Evolutionary conservation across 1,140 invertebrate genomes (phyloP), one percentile per base, ranked within the genome.

Genomic region (Micrasema longulum): DNA sequence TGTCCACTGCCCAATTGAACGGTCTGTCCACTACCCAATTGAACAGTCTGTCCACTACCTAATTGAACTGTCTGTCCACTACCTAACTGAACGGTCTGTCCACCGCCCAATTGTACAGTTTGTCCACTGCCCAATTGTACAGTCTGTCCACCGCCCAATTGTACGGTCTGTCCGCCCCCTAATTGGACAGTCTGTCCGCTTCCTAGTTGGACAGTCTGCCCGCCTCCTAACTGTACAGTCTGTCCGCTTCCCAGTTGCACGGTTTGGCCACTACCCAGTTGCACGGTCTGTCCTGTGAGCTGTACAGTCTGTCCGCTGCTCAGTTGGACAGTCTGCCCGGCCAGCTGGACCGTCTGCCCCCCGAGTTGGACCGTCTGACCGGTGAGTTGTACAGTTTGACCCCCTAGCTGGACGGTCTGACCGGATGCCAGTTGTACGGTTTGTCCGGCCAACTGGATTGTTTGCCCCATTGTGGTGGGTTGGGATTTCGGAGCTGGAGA

Each of bases 61-160:
- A 85, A 1, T 84, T 87, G 12, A 84, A 87, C 74, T 1, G 84
- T 85, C 55, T 75, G 74, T 16, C 74, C 69, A 35, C 45, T 69
- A 6, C 66, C 63, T 84, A 84, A 82, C 23, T 85, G 83, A 0
- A 85, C 82, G 1, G 84, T 85, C 53, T 85, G 84, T 12, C 84
- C 85, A n/a, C n/a, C n/a, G 2, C 84, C 83, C 10, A 87, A 72
- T 50, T 85, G 79, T 50, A 88, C 87, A 1, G 87, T 87, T 69
- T 88, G 87, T 83, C 45, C 43, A 18, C 16, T 43, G 4, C 77
- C 75, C 1, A 80, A 31, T 22, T 73, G 0, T 78, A 76, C 5
- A 76, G 69, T 63, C 81, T 82, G 1, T 80, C 78, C 5, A n/a
- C n/a, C n/a, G 82, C 84, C 36, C n/a, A 87, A 72, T 52, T 85